These are phyloP conservation scores for Parasteatoda tepidariorum DNA, from an alignment of 1,140 invertebrate species.

Conservation along the genomic window DNA sequence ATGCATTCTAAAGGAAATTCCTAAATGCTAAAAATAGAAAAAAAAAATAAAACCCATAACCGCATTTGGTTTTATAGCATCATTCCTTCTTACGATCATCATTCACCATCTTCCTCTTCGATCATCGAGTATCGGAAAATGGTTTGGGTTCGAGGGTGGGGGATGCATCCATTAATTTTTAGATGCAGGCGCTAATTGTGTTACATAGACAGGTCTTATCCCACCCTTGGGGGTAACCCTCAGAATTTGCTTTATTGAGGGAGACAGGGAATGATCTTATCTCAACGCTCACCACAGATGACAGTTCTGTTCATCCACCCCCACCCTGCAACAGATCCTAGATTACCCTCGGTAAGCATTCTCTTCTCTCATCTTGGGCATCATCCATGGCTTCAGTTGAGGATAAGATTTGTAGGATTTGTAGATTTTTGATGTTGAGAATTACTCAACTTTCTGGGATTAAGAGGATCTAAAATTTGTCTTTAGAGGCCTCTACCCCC, in stretches of 20 bases:
- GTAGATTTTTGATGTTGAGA: not conserved
- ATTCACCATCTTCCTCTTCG: not conserved
- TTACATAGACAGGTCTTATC: constrained; percentile 47
- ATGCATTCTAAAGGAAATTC: too few species aligned
- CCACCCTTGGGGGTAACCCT: constrained; percentile 43
- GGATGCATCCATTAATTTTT: constrained; percentile 30
- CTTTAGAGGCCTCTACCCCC: too few species aligned
- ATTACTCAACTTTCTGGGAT: not conserved
- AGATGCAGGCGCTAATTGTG: constrained; percentile 22
- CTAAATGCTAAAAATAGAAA: too few species aligned
- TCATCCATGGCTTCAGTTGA: not conserved
- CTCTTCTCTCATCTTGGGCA: not conserved
- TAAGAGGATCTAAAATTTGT: not conserved
- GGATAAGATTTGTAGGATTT: not conserved
- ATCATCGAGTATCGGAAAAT: not conserved
- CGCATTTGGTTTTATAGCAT: too few species aligned
- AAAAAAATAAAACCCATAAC: too few species aligned
- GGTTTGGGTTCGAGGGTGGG: not conserved
- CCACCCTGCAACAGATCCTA: not conserved
- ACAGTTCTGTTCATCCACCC: not conserved
- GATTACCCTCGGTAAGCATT: constrained; percentile 14
- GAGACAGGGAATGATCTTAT: constrained; percentile 9
- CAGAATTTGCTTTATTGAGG: constrained; percentile 28
- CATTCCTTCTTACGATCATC: too few species aligned
- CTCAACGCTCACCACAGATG: constrained; percentile 31